Conservation (phyloP, 1,140 invertebrate genomes). For the Reticulitermes speratus region DNA sequence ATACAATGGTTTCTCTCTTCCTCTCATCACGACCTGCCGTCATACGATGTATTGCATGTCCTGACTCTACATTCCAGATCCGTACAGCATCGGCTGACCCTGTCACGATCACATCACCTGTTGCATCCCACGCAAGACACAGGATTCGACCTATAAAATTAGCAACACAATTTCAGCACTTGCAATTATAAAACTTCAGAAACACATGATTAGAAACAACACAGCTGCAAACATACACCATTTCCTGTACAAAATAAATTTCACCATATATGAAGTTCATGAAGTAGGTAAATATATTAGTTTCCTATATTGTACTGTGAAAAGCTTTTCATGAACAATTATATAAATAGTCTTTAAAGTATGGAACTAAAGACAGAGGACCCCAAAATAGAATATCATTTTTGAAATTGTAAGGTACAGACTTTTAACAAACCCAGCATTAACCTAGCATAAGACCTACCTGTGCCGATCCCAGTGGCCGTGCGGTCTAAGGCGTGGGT, state of each 20-base stretch:
- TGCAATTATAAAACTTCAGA: not conserved
- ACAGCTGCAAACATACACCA: not conserved
- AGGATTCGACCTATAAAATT: slow-evolving; percentile 66
- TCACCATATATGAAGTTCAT: not conserved
- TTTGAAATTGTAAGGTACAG: too few relatives aligned
- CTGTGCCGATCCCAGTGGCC: too few relatives aligned
- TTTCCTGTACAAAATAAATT: not conserved
- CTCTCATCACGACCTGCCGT: slow-evolving; percentile 61
- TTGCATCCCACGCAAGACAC: slow-evolving; percentile 79
- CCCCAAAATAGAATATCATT: too few relatives aligned
- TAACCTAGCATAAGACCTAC: too few relatives aligned
- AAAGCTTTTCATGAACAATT: too few relatives aligned
- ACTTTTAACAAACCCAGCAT: too few relatives aligned
- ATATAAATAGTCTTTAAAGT: too few relatives aligned
- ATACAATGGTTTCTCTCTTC: slow-evolving; percentile 77
- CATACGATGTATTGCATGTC: slow-evolving; percentile 81
- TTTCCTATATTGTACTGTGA: not conserved
- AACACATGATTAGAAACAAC: not conserved
- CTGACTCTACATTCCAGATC: slow-evolving; percentile 81
- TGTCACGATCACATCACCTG: slow-evolving; percentile 75
- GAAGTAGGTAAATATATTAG: not conserved
- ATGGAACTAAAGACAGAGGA: too few relatives aligned
- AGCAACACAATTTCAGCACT: slow-evolving; percentile 20
- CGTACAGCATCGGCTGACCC: slow-evolving; percentile 82
- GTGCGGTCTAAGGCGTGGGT: too few relatives aligned